Base-by-base conservation (phyloP, 2,113 vertebrate genomes). In the Macaca mulatta region DNA sequence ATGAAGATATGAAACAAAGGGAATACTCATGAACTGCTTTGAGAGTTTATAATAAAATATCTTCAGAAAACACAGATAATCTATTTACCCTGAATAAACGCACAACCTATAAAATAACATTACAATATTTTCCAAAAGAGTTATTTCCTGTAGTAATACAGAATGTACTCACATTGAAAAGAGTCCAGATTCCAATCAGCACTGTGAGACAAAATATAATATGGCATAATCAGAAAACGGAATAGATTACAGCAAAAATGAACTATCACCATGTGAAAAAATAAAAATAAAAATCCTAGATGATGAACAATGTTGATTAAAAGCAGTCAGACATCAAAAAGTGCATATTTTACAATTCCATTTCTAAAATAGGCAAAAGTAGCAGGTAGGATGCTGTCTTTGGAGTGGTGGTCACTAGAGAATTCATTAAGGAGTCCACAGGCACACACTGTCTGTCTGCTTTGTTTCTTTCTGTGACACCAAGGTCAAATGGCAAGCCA, bases 161-260 rank as follows among this genome's bases (percentile, higher is more conserved):
- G n/a, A 45, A 64, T 16, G 79, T 30, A 45, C n/a, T 30, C 5
- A 87, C 30, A 30, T 5, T 75, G 83, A 55, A 92, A 95, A 88
- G 9, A 82, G 64, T 43, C 6, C n/a, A 82, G 52, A 67, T 92
- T 67, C 74, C 17, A 87, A 64, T 74, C 14, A 45, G 52, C 38
- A 92, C 12, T n/a, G 35, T 32, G 80, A 72, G 35, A 14, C 30
- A 74, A 96, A 92, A 32, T 78, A 48, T 57, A 55, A 81, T 88
- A 75, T 45, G 38, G 80, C 12, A 18, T 30, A 83, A 69, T 75
- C 8, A 38, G 8, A 45, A 4, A 32, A 8, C 32, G 45, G 55
- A 75, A 88, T 92, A 45, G 2, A 55, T 92, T 57, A 81, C 7
- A 82, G 9, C 55, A 95, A 67, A 93, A 92, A 67, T 55, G 32